Evolutionary conservation across 2,113 vertebrate species (phyloP), one percentile per base, ranked within the genome.

Genomic region (Bungarus multicinctus): DNA sequence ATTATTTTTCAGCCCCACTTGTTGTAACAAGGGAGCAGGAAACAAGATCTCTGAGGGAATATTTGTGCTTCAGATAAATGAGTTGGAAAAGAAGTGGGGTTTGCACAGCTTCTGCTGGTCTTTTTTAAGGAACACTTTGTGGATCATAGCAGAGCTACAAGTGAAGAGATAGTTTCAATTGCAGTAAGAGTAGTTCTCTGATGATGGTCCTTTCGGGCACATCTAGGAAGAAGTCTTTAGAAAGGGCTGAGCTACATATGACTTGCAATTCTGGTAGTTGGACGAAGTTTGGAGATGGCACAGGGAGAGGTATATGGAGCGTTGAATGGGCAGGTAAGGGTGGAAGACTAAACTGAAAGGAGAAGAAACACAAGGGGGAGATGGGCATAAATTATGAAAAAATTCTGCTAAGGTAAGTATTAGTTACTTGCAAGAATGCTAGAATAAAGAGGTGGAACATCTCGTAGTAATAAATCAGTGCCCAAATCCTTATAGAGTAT

Each of bases 1-100:
- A 50, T 87, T 87, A 18, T 9, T 88, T 23, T 16, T 47, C 53
- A 39, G 11, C 34, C 45, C 14, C 10, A n/a, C 45, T 86, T 27
- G 22, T 4, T 91, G 45, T 18, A 69, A 12, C 34, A 88, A 81
- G 50, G 87, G 60, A 74, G 34, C 27, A 30, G 14, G 91, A 34
- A 60, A 92, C 47, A 69, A 54, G 58, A 43, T 88, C 87, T 74
- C 91, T 23, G 16, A 74, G 87, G 91, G 69, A 92, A 88, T 39
- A 54, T 52, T 45, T 91, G n/a, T 92, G 50, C 43, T 43, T 88
- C 45, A 45, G 25, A 4, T 52, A 92, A 87, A 54, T 43, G 45
- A 34, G n/a, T 53, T 64, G 47, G n/a, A 45, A 74, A 74, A 88
- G n/a, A 25, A 3, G 20, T 69, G 47, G 16, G 39, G 30, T 74